Evolutionary conservation across 2,113 vertebrate genomes (phyloP).

Genomic region (Nipponia nippon): DNA sequence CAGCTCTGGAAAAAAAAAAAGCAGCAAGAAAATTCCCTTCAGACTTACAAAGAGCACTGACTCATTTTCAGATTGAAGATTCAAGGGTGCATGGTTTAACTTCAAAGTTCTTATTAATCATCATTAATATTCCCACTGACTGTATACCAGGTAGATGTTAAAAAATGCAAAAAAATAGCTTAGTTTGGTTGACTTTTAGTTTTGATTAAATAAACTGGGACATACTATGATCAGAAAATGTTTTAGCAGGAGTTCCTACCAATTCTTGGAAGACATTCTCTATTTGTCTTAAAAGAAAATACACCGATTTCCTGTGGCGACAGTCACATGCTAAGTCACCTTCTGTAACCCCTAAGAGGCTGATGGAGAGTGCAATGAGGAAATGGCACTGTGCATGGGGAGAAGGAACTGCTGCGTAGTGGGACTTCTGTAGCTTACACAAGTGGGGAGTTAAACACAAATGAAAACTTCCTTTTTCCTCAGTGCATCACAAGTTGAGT

Average conservation of each 20-base stretch:
- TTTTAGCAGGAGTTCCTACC: not conserved
- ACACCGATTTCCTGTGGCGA: not conserved
- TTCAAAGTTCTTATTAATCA: not conserved
- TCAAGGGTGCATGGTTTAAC: not conserved
- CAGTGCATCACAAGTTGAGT: not conserved
- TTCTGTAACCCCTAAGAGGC: not conserved
- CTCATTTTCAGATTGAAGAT: not conserved
- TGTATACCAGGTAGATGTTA: not conserved
- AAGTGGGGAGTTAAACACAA: not conserved
- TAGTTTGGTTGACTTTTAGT: not conserved
- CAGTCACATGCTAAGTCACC: not conserved
- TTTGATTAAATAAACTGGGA: not conserved
- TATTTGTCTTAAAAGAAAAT: not conserved
- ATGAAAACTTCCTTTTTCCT: not conserved
- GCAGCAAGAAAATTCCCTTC: not conserved
- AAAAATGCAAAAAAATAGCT: not conserved
- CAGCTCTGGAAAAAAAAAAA: not conserved
- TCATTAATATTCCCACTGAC: not conserved
- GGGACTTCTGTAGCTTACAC: not conserved
- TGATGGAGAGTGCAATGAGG: not conserved
- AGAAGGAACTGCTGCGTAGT: not conserved
- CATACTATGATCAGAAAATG: not conserved
- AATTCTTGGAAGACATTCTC: not conserved
- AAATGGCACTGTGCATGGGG: not conserved
- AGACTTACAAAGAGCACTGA: not conserved